These are phyloP conservation scores for Tinamus major DNA, from an alignment of 2,797 vertebrate genomes.

Conservation along the genomic window DNA sequence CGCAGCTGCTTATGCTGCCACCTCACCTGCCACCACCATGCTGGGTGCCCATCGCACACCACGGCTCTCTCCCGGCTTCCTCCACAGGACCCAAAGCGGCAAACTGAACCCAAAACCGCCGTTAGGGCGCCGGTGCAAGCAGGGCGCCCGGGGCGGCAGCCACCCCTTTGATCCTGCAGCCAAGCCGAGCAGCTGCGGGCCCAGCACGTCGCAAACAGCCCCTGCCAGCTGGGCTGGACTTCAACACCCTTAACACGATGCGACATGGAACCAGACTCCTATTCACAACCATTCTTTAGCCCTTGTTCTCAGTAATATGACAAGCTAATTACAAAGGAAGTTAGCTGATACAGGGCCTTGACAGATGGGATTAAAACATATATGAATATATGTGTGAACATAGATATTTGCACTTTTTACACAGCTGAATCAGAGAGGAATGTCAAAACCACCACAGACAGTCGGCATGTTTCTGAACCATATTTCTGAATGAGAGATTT, in stretches of 20 bases:
- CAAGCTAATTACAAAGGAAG: constrained; percentile 34
- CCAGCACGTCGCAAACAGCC: constrained; percentile 29
- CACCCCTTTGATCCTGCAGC: neutral
- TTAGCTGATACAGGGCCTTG: neutral
- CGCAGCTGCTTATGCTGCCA: no score
- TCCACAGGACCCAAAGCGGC: neutral
- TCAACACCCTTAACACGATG: constrained; percentile 26
- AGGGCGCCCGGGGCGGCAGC: neutral
- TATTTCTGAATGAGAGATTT: neutral
- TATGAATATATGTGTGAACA: neutral
- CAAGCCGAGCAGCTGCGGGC: neutral
- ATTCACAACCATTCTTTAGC: constrained; percentile 16
- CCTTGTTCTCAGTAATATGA: constrained; percentile 20
- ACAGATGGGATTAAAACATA: neutral
- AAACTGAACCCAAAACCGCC: neutral
- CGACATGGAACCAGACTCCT: constrained; percentile 16
- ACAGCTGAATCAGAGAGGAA: neutral
- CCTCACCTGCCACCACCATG: no score
- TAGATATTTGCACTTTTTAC: neutral
- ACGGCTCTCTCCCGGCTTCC: neutral
- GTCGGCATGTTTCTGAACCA: neutral
- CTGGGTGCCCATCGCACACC: neutral
- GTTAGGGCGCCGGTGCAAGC: neutral
- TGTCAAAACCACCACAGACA: neutral
- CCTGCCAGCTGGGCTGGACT: constrained; percentile 41